Evolutionary conservation across 2,113 vertebrate genomes (phyloP).

Genomic region (Crocuta crocuta): DNA sequence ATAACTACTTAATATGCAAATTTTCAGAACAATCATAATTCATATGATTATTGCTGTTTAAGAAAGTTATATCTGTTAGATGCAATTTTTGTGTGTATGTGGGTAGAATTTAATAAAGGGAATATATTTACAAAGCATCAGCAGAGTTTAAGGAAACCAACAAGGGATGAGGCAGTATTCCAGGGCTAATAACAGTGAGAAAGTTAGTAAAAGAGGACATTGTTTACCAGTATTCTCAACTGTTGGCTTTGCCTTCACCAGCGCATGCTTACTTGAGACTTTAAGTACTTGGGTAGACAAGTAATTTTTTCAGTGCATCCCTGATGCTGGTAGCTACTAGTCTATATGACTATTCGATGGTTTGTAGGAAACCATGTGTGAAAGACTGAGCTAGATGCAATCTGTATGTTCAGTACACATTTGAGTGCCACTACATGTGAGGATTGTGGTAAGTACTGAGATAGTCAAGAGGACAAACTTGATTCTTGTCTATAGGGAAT

Average conservation of each 20-base stretch:
- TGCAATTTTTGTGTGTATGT: not conserved
- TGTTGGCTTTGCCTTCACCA: not conserved
- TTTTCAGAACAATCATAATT: conserved; percentile 50
- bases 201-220: not conserved
- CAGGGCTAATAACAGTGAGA: not conserved
- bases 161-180: not conserved
- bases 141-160: conserved; percentile 44
- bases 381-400: not conserved
- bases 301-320: not conserved
- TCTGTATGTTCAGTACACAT: not conserved
- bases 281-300: not conserved
- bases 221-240: not conserved
- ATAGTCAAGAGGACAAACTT: not conserved
- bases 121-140: conserved; percentile 30
- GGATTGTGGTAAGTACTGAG: not conserved
- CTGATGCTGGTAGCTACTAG: not conserved
- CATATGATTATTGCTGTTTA: not conserved
- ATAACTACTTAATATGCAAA: conserved; percentile 16
- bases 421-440: not conserved
- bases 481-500: not conserved
- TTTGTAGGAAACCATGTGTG: not conserved
- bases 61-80: not conserved
- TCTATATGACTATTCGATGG: not conserved
- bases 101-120: conserved; percentile 50
- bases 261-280: not conserved